Evolutionary conservation across 2,797 vertebrate species (phyloP).

Genomic region (Myiothlypis chrysogaster): DNA sequence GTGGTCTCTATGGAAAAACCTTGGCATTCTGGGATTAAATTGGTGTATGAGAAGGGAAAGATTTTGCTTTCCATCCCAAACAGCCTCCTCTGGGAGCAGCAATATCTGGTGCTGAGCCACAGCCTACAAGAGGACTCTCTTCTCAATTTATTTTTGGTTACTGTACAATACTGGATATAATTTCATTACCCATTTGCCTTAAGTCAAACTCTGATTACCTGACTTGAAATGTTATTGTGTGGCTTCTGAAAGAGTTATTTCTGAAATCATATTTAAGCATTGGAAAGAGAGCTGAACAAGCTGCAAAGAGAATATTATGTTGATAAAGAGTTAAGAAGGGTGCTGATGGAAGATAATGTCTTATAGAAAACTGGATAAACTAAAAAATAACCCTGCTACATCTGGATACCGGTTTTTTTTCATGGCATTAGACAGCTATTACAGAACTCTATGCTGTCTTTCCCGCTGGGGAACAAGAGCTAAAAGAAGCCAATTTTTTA

Average conservation of each 20-base stretch:
- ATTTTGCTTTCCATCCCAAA: background rate
- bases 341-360: background rate
- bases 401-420: background rate
- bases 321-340: background rate
- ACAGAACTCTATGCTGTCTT: background rate
- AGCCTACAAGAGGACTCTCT: background rate
- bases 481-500: background rate
- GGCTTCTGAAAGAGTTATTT: background rate
- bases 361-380: background rate
- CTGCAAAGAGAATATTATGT: background rate
- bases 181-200: background rate
- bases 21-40: background rate
- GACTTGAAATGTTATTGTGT: background rate
- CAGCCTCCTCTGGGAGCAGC: background rate
- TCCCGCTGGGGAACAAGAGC: background rate
- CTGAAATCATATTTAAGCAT: background rate
- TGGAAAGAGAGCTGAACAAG: background rate
- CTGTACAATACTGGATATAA: background rate
- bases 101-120: background rate
- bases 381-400: background rate
- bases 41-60: background rate
- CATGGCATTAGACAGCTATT: background rate
- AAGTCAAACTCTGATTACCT: background rate
- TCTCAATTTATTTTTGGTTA: background rate
- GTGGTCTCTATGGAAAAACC: background rate